Evolutionary conservation across 2,888 invertebrate genomes (phyloP), one percentile per base, ranked within the genome.

Genomic region (Campoplex nolae): DNA sequence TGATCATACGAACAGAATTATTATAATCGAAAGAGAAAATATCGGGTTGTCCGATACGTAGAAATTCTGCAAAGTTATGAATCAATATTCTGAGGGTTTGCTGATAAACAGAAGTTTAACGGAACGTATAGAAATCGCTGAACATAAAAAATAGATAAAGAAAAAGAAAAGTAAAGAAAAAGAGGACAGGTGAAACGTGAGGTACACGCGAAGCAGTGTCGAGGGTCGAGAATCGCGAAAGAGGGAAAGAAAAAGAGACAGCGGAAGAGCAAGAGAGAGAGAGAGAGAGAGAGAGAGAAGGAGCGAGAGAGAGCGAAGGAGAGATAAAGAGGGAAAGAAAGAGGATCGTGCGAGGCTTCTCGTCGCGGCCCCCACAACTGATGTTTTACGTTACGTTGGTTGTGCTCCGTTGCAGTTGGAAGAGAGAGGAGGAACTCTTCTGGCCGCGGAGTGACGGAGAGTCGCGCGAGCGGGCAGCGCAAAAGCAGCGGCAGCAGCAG

Each of bases 351-450:
- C 54, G 58, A 56, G 76, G 65, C 28, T 83, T 51, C 77, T 71
- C 70, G 75, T 68, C 75, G 75, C 58, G 80, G 80, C 81, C 76
- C 81, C 76, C 48, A 81, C 85, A 68, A 73, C 62, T 38, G 32
- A 23, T 28, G 71, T 58, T 75, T 23, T 35, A 75, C 58, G 58
- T 32, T 58, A 54, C 54, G 62, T 48, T 51, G 62, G 16, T 62
- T 62, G 62, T 62, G 65, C 76, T 77, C 76, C 45, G 51, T 48
- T 77, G 76, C 76, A 77, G 76, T 77, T 77, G 76, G 76, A 28
- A 75, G 75, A 71, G 76, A 82, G 82, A 82, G 83, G 79, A 80
- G 80, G 86, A 83, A 83, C 82, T 79, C 80, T 45, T 54, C 67
- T 62, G 73, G 67, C 51, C 65, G 28, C 56, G 67, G 68, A 79